Conservation (phyloP, 2,113 vertebrate species). For the Saimiri boliviensis region DNA sequence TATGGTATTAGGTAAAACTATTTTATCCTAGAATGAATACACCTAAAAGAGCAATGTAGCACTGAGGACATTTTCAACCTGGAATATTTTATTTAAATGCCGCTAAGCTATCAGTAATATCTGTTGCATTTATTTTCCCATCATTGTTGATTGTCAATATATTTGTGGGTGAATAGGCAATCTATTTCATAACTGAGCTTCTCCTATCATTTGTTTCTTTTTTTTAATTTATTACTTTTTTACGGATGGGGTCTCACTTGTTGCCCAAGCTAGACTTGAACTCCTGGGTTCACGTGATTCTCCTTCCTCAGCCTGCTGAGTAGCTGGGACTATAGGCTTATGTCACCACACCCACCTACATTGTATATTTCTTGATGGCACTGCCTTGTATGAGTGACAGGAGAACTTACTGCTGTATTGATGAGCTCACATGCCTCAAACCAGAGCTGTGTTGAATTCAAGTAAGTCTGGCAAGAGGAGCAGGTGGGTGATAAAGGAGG, state of each 20-base stretch:
- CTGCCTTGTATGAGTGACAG: background rate
- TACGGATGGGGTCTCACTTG: background rate
- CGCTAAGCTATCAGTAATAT: conserved; percentile 70
- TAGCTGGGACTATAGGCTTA: background rate
- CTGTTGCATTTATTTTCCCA: conserved; percentile 59
- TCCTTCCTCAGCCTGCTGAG: background rate
- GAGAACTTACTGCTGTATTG: background rate
- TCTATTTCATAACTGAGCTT: conserved; percentile 26
- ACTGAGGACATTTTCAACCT: conserved; percentile 59
- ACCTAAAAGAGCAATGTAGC: conserved; percentile 59
- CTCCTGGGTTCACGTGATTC: background rate
- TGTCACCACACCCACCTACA: background rate
- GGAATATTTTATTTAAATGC: conserved; percentile 78
- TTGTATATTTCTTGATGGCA: background rate
- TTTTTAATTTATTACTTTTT: background rate
- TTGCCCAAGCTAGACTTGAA: background rate
- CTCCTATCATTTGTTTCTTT: background rate
- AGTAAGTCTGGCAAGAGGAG: background rate
- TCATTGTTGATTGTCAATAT: conserved; percentile 53
- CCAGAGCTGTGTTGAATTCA: background rate
- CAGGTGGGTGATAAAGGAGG: background rate
- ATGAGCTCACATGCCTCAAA: background rate
- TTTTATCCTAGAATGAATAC: conserved; percentile 49
- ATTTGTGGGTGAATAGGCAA: conserved; percentile 58
- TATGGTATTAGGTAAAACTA: conserved; percentile 57